Evolutionary conservation across 1,140 invertebrate species (phyloP).

Genomic region (Hypothenemus hampei): DNA sequence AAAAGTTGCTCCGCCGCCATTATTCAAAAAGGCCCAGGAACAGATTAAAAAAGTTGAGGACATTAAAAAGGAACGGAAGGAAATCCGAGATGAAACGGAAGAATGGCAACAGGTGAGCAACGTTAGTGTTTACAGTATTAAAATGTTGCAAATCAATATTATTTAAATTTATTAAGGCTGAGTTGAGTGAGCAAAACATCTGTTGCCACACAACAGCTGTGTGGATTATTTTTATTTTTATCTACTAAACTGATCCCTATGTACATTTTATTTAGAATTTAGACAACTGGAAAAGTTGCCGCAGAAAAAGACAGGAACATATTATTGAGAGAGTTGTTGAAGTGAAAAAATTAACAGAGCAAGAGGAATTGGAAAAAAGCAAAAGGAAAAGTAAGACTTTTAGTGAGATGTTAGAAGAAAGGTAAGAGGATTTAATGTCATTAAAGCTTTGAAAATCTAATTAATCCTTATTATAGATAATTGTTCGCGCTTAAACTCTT

Average conservation of each 20-base stretch:
- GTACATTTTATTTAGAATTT: constrained; percentile 66
- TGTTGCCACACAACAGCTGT: too few species aligned
- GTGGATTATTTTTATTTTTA: too few species aligned
- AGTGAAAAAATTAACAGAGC: constrained; percentile 71
- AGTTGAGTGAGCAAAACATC: too few species aligned
- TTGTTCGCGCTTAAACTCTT: too few species aligned
- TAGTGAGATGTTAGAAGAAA: constrained; percentile 89
- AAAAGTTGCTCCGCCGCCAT: constrained; percentile 76
- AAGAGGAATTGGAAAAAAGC: constrained; percentile 66
- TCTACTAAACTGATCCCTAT: too few species aligned
- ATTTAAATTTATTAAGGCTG: too few species aligned
- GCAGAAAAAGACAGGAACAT: constrained; percentile 84
- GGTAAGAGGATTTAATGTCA: too few species aligned
- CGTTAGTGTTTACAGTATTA: too few species aligned
- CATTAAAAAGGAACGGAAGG: constrained; percentile 72
- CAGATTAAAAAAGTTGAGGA: constrained; percentile 81
- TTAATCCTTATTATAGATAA: too few species aligned
- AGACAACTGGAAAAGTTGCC: constrained; percentile 89
- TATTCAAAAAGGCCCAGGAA: constrained; percentile 78
- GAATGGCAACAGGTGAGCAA: constrained; percentile 93
- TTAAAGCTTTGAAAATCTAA: too few species aligned
- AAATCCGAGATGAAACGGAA: constrained; percentile 72
- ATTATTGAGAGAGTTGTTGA: constrained; percentile 84
- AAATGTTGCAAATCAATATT: too few species aligned
- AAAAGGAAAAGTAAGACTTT: constrained; percentile 84